Evolutionary conservation across 2,888 invertebrate species (phyloP).

Genomic region (Xylophagus ater): DNA sequence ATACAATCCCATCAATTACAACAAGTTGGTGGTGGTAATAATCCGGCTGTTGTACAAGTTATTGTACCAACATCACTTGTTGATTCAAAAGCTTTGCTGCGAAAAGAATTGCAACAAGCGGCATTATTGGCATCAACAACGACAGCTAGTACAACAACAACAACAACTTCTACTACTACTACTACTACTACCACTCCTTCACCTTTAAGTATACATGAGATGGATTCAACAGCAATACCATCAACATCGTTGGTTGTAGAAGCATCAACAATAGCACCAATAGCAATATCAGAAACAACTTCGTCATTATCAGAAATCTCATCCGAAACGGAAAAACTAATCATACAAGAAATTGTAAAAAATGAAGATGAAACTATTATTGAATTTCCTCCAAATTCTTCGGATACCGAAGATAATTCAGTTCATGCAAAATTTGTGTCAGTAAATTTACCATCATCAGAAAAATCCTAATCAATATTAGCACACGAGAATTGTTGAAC

Average conservation of each 20-base stretch:
- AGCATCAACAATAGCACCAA: background rate
- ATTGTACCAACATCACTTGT: conserved; percentile 30
- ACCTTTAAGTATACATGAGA: background rate
- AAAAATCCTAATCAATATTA: conserved; percentile 33
- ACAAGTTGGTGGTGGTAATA: conserved; percentile 11
- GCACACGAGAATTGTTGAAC: no score
- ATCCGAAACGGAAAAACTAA: conserved; percentile 2
- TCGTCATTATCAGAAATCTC: conserved; percentile 14
- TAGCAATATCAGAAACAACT: background rate
- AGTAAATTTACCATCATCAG: conserved; percentile 23
- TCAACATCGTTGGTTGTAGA: background rate
- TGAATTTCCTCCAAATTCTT: conserved; percentile 7
- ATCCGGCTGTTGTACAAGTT: conserved; percentile 27
- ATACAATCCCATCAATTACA: conserved; percentile 17
- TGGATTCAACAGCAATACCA: conserved; percentile 3
- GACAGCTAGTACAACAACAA: conserved; percentile 12
- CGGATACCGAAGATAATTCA: conserved; percentile 30
- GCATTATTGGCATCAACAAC: background rate
- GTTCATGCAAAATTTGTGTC: conserved; percentile 35
- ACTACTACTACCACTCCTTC: conserved; percentile 13
- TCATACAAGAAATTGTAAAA: conserved; percentile 1
- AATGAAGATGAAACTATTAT: conserved; percentile 10
- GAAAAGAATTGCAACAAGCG: conserved; percentile 27
- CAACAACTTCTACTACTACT: conserved; percentile 25
- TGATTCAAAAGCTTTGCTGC: conserved; percentile 24